A percentile compares a stretch with the other conserved stretches of the same genome.
These are phyloP conservation scores for Porites lobata DNA, from an alignment of 92 coral and sea anemone species.

Conservation along the genomic window DNA sequence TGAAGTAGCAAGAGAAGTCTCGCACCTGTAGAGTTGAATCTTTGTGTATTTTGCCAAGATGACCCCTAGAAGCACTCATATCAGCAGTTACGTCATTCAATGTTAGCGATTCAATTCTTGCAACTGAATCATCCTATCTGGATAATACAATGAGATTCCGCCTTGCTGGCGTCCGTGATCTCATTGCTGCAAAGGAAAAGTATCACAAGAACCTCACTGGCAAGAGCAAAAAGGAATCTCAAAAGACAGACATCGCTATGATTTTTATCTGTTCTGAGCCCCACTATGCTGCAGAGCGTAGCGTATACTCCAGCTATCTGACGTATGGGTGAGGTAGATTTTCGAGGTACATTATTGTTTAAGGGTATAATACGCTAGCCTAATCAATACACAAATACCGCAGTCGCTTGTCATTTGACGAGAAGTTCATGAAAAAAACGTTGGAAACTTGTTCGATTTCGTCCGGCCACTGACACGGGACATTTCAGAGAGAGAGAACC, in stretches of 20 bases:
- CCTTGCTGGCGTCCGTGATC: constrained; percentile 41
- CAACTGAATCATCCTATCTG: constrained; percentile 15
- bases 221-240: background rate
- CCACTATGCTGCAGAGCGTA: constrained; percentile 31
- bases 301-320: constrained; percentile 22
- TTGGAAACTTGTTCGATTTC: constrained; percentile 17
- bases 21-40: constrained; percentile 23
- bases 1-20: constrained; percentile 17
- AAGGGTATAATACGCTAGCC: no score
- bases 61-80: constrained; percentile 1
- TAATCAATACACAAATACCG: constrained; percentile 4
- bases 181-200: constrained; percentile 19
- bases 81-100: constrained; percentile 40
- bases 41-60: constrained; percentile 55
- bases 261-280: constrained; percentile 19
- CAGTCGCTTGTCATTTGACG: constrained; percentile 29
- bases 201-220: constrained; percentile 32
- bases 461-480: constrained; percentile 32
- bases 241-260: constrained; percentile 9
- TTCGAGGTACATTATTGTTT: no score
- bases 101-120: constrained; percentile 36
- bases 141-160: constrained; percentile 31
- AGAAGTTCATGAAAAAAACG: background rate
- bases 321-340: constrained; percentile 43
- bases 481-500: constrained; percentile 39